These are phyloP conservation scores for Tragelaphus scriptus DNA, from an alignment of 2,113 vertebrate species.

Conservation along the genomic window DNA sequence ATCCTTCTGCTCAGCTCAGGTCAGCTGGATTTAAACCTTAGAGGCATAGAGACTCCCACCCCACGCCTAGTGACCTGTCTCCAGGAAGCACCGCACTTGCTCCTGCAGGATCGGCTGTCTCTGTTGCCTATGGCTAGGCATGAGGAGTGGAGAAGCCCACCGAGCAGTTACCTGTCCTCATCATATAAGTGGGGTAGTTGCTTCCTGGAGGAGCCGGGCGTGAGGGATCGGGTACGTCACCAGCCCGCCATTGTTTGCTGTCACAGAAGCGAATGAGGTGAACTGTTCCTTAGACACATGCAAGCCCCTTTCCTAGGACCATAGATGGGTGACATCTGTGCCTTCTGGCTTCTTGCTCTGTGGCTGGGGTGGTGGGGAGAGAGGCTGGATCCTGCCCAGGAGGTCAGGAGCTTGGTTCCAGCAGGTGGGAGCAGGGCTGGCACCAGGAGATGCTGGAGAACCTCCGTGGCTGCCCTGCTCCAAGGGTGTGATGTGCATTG, in stretches of 20 bases:
- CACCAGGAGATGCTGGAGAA: rapidly evolving
- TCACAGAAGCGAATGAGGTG: rapidly evolving
- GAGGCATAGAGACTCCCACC: background rate
- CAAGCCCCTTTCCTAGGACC: background rate
- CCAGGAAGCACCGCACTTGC: rapidly evolving
- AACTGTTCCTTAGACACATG: too few relatives aligned
- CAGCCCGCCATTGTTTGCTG: rapidly evolving
- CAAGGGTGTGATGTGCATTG: rapidly evolving
- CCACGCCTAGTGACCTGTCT: background rate
- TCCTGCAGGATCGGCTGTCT: background rate
- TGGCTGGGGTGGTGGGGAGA: background rate
- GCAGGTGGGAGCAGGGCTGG: background rate
- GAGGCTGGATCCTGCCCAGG: rapidly evolving
- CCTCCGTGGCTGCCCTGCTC: rapidly evolving
- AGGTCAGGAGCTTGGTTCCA: rapidly evolving
- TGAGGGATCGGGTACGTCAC: rapidly evolving
- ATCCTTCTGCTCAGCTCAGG: background rate
- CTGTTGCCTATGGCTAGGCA: rapidly evolving
- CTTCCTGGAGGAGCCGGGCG: background rate
- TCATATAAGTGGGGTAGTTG: rapidly evolving
- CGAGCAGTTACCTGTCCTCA: rapidly evolving
- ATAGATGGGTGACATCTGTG: rapidly evolving
- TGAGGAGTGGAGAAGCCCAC: background rate
- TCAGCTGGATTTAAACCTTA: background rate
- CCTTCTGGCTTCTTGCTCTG: rapidly evolving